Conservation (phyloP, 1,140 invertebrate species). For the Varroa destructor region DNA sequence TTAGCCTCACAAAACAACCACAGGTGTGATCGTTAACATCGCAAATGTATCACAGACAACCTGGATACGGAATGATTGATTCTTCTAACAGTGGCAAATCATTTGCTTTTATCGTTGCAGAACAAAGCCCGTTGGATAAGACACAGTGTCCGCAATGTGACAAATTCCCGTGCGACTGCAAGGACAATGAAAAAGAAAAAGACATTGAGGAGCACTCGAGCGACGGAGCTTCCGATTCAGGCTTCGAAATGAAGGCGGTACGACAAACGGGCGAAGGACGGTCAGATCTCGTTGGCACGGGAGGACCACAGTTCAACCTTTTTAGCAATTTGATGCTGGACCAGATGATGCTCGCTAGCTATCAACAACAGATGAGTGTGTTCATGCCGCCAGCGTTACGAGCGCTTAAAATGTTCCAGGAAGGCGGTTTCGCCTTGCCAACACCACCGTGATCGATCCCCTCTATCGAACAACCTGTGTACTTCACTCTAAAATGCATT, state of each 20-base stretch:
- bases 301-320: conserved; percentile 10
- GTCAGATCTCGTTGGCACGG: too few species aligned
- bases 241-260: neutral
- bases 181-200: conserved; percentile 3
- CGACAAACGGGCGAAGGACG: neutral
- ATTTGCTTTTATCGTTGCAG: neutral
- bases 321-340: conserved; percentile 10
- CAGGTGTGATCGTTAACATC: too few species aligned
- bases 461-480: too few species aligned
- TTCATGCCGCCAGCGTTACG: conserved; percentile 7
- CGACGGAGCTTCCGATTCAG: conserved; percentile 22
- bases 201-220: conserved; percentile 25
- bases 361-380: conserved; percentile 24
- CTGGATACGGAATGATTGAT: too few species aligned
- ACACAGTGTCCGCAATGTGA: conserved; percentile 23
- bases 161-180: conserved; percentile 24
- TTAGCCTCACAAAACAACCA: too few species aligned
- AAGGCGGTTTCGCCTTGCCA: conserved; percentile 22
- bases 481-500: too few species aligned
- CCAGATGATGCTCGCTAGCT: conserved; percentile 24
- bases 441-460: conserved; percentile 9
- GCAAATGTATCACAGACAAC: too few species aligned
- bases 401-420: conserved; percentile 21
- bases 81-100: too few species aligned
- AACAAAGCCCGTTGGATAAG: conserved; percentile 18